Base-by-base conservation (phyloP, 2,888 invertebrate species). In the Drosophila rubida region DNA sequence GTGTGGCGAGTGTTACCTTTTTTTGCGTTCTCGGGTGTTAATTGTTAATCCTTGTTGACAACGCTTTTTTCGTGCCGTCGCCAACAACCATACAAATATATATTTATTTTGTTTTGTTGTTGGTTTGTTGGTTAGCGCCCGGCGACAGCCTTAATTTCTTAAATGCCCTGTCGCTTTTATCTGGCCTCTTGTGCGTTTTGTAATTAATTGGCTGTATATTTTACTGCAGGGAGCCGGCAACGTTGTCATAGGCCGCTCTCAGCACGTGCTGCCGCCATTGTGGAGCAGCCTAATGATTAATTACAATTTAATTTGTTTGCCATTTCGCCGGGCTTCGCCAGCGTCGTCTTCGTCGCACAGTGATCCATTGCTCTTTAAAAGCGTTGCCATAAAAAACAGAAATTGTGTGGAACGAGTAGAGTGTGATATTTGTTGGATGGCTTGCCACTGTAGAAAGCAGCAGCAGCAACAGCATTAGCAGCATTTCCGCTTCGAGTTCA, bases 221-320 rank as follows among this genome's bases (percentile, higher is more conserved):
- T 71, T 68, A 69, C 85, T 65, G 72, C 53, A 27, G 55, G 30
- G 39, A 13, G 65, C 27, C 11, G 32, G 5, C 32, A 55, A 66
- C 61, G 59, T 73, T 78, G 71, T 76, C 81, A 78, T 78, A 74
- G 74, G 65, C 75, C 53, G 76, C 59, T 57, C 59, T 57, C 78
- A 69, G 78, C 78, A 83, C 83, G 86, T 78, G 80, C 67, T 70
- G 67, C 41, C 50, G 19, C 32, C 50, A 45, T 32, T 54, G 59
- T 53, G 49, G 23, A 44, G 69, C 35, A 59, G 66, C 67, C 80
- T 70, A 80, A 87, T 87, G 87, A 87, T 84, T 87, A 84, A 84
- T 84, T 87, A 78, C 80, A 87, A 87, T 87, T 84, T 87, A 87
- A 84, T 87, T 84, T 87, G 78, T 87, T 76, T 82, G 73, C 67